Evolutionary conservation across 2,113 vertebrate species (phyloP), one percentile per base, ranked within the genome.

Genomic region (Misgurnus mizolepis): DNA sequence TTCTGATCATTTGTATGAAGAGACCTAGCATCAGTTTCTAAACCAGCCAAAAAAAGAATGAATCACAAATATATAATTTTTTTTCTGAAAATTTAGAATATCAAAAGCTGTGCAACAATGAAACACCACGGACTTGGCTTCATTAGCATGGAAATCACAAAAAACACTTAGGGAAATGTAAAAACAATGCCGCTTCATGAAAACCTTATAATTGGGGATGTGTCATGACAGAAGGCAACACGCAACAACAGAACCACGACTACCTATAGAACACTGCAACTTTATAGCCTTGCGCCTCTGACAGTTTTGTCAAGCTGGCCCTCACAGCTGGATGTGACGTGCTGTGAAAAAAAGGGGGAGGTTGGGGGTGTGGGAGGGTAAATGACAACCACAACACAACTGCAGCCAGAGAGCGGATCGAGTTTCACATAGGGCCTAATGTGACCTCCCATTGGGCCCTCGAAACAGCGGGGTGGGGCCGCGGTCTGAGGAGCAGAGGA

Each of bases 311-410:
- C 81, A 83, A 84, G 82, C 80, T 71, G 75, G 49, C 79, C 82
- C 81, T 75, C 88, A 88, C 90, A 89, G 89, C 89, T 89, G 85
- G 87, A 89, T 71, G 80, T 87, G 85, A 89, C 76, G 82, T 80
- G 74, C 80, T 85, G 61, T 50, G 49, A 70, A 64, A 69, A 79
- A 77, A 78, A 62, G 64, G 82, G 43, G 53, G 76, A 53, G 67
- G 67, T 72, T 40, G 43, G 50, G 41, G 74, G 74, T 77, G 74
- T 77, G 74, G 74, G 74, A 55, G 74, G 74, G 74, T 77, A 77
- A 77, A 77, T 77, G 27, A 69, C 72, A 83, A 85, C 77, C 80
- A 82, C 85, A 84, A 86, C 87, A 86, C 82, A 80, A 84, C 67
- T 76, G 68, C 71, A 73, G 81, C 74, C 64, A 58, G 80, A 56